Evolutionary conservation across 2,797 vertebrate genomes (phyloP).

Genomic region (Bradypodion pumilum): DNA sequence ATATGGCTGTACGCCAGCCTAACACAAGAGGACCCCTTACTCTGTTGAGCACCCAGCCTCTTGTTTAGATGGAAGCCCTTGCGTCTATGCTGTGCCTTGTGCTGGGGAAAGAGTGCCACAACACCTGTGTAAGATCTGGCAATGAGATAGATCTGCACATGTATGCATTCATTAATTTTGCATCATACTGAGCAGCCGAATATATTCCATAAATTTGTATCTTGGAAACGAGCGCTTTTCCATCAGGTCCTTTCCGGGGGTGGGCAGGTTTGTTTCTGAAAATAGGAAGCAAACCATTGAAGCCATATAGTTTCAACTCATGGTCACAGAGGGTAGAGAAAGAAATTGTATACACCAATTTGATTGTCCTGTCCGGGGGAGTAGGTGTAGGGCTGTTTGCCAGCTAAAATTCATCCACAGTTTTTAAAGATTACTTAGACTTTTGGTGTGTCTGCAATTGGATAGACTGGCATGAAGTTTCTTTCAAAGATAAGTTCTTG

Average conservation of each 20-base stretch:
- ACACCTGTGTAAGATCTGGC: not conserved
- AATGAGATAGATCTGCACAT: not conserved
- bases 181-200: not conserved
- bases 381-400: not conserved
- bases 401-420: not conserved
- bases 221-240: not conserved
- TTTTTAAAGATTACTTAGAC: not conserved
- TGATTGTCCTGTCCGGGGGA: not conserved
- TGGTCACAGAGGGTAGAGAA: not conserved
- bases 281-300: not conserved
- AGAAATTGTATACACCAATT: not conserved
- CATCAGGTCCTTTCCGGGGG: not conserved
- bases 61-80: too few relatives aligned
- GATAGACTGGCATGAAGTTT: not conserved
- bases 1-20: not conserved
- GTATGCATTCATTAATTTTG: conserved; percentile 11
- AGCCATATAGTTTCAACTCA: not conserved
- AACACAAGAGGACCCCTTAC: not conserved
- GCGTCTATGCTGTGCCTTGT: conserved; percentile 5
- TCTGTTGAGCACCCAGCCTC: too few relatives aligned
- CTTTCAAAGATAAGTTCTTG: not conserved
- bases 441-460: not conserved
- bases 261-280: not conserved
- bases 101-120: not conserved
- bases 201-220: not conserved